phyloP scores from a whole-genome alignment of 1,140 invertebrate species.

The Aphaenogaster ashmeadi region DNA sequence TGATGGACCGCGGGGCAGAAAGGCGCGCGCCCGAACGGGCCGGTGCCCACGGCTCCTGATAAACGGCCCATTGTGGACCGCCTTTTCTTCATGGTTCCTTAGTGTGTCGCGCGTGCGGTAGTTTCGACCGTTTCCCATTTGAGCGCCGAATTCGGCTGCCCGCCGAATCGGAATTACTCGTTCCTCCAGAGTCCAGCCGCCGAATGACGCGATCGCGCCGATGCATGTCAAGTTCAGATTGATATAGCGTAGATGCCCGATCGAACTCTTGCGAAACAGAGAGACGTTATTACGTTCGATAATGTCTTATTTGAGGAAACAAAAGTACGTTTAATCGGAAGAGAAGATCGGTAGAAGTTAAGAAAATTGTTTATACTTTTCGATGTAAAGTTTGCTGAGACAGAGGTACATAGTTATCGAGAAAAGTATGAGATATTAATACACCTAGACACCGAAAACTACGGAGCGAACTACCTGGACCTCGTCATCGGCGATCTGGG shows the following conservation, averaged over 20 bases:
- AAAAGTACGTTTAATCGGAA: not conserved
- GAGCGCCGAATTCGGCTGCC: not conserved
- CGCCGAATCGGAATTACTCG: conserved; percentile 53
- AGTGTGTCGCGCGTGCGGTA: conserved; percentile 58
- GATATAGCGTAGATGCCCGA: not conserved
- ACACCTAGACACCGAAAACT: too few relatives aligned
- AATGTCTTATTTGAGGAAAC: not conserved
- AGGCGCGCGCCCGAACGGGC: conserved; percentile 58
- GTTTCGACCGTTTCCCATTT: conserved; percentile 51
- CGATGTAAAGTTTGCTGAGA: not conserved
- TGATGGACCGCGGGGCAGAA: conserved; percentile 77
- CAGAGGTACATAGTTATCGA: not conserved
- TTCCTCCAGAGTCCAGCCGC: not conserved
- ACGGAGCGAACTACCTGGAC: too few relatives aligned
- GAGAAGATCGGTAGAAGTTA: not conserved
- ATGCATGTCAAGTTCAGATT: conserved; percentile 23
- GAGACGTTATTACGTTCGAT: not conserved
- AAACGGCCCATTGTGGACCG: conserved; percentile 81
- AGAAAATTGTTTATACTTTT: not conserved
- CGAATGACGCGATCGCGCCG: not conserved
- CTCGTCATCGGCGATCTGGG: too few relatives aligned
- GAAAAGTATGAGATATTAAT: not conserved
- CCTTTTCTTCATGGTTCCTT: conserved; percentile 73
- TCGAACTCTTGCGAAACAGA: not conserved
- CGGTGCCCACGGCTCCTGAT: conserved; percentile 75